Base-by-base conservation (phyloP, 2,113 vertebrate species). In the Etia nguti region DNA sequence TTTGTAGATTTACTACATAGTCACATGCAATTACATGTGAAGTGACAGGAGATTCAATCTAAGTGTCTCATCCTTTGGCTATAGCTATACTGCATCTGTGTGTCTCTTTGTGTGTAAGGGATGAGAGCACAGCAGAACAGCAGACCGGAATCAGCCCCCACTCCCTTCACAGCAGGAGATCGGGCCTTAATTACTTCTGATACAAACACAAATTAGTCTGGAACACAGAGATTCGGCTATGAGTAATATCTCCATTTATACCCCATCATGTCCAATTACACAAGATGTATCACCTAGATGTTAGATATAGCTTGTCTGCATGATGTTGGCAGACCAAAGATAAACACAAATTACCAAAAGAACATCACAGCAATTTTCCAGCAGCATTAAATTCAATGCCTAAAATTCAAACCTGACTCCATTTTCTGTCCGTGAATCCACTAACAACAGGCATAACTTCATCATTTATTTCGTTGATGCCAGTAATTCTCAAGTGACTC, bases 231-330 rank as follows among this genome's bases (percentile, higher is more conserved):
- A 87, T 86, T 83, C 8, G 2, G 79, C 80, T 84, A 83, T 90
- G 90, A 94, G 82, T 86, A 91, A 93, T 91, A 89, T 86, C 87
- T 90, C 90, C 43, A 92, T 92, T 93, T 93, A 88, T 56, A 80
- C 86, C 83, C 86, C 80, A 93, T 95, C 92, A 94, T 88, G 87
- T 93, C 91, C 90, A 93, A 91, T 93, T 94, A 90, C 13, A 86
- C 65, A 57, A 90, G 65, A 94, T 89, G 83, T 88, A 93, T 95
- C 83, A 90, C 81, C 81, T 79, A 50, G 26, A 88, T 81, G 34
- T 54, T 57, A 62, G 55, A 86, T 90, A 83, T 83, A 87, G 89
- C 77, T 79, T 46, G 62, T 84, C 82, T 81, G 82, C 59, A n/a
- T 82, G 82, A 20, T 36, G 83, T 80, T 79, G 81, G 82, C 73